A percentile compares a stretch with the other conserved stretches of the same genome.
phyloP scores from a whole-genome alignment of 2,113 vertebrate genomes.

The Dicaeum eximium region DNA sequence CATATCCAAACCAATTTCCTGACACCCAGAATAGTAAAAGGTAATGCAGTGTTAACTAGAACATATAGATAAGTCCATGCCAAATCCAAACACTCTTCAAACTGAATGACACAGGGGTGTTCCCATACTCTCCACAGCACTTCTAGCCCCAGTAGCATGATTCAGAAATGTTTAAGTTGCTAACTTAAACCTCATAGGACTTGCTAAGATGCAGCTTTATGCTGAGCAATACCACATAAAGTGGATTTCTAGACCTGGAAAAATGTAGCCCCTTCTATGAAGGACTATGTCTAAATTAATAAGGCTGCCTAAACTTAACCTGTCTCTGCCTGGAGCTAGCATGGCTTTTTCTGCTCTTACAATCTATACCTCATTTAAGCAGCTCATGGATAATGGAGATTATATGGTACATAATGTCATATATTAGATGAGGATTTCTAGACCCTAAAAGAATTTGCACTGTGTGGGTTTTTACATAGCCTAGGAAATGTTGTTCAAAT shows the following conservation, averaged over 20 bases:
- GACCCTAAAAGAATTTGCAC: not conserved
- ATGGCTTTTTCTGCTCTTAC: not conserved
- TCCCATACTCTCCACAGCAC: not conserved
- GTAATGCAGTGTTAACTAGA: not conserved
- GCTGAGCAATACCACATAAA: not conserved
- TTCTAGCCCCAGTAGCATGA: not conserved
- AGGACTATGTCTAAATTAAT: not conserved
- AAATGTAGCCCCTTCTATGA: not conserved
- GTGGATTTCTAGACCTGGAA: not conserved
- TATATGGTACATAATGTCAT: no score
- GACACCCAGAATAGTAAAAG: not conserved
- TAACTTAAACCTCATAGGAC: not conserved
- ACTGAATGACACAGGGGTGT: accelerated
- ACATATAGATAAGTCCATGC: not conserved
- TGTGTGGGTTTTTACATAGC: not conserved
- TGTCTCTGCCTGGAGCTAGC: not conserved
- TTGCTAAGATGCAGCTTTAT: not conserved
- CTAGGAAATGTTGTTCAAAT: not conserved
- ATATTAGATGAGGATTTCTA: not conserved
- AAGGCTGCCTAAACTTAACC: not conserved
- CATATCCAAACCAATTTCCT: not conserved
- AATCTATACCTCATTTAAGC: not conserved
- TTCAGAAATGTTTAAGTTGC: not conserved
- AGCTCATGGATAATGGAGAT: not conserved
- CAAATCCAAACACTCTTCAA: not conserved